Percentiles rank a stretch among this genome's conserved stretches.
phyloP scores from a whole-genome alignment of 64 coral and sea anemone genomes.

The Stichodactyla mertensii region DNA sequence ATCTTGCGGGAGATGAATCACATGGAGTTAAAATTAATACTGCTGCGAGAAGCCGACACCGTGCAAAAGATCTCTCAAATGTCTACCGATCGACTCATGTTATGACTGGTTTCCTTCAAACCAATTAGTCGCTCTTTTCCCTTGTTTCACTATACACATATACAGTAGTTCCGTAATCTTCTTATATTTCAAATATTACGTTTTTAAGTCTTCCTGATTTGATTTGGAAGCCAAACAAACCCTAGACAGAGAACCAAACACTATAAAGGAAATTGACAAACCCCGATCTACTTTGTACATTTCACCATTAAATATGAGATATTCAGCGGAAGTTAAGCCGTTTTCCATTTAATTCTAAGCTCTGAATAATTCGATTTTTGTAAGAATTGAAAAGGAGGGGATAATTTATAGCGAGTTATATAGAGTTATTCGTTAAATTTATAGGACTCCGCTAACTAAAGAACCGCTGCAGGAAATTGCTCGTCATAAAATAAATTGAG shows the following conservation, averaged over 20 bases:
- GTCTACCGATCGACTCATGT: not conserved
- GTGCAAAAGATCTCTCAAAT: not conserved
- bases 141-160: not conserved
- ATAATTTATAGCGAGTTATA: not conserved
- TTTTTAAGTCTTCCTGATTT: not conserved
- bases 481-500: not conserved
- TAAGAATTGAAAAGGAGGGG: not conserved
- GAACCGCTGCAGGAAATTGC: not conserved
- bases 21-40: not conserved
- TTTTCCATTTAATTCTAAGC: not conserved
- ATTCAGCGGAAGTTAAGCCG: not conserved
- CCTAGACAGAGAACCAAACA: not conserved
- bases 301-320: not conserved
- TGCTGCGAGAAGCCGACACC: not conserved
- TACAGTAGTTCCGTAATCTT: not conserved
- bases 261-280: not conserved
- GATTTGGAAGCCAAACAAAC: not conserved
- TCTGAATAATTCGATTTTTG: not conserved
- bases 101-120: not conserved
- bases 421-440: not conserved
- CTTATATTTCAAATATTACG: not conserved
- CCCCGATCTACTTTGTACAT: not conserved
- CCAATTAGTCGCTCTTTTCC: not conserved
- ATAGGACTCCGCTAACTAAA: not conserved
- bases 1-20: too few relatives aligned